Conservation (phyloP, 2,888 invertebrate genomes). For the Acronicta psi region DNA sequence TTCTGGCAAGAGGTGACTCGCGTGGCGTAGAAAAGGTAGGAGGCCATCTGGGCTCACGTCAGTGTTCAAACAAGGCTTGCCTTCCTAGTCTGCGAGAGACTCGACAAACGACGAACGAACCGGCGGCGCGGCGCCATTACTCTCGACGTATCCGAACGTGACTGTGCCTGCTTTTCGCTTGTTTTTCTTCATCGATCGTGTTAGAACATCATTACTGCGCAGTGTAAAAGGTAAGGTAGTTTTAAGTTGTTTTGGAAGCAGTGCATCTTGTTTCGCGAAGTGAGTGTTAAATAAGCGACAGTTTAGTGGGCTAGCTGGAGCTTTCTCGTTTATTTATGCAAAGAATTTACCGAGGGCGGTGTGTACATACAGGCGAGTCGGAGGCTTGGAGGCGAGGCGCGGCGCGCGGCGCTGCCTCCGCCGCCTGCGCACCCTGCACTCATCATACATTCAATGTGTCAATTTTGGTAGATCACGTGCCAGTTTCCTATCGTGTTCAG, state of each 20-base stretch:
- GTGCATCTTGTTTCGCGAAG: constrained; percentile 75
- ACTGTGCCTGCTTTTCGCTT: constrained; percentile 84
- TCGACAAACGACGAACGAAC: constrained; percentile 81
- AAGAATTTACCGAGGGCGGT: constrained; percentile 87
- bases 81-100: constrained; percentile 84
- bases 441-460: constrained; percentile 70
- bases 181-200: constrained; percentile 84
- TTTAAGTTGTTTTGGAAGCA: constrained; percentile 81
- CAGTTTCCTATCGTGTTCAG: constrained; percentile 64
- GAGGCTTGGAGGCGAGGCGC: constrained; percentile 79
- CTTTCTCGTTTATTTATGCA: constrained; percentile 88
- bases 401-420: constrained; percentile 80
- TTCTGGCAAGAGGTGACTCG: constrained; percentile 43
- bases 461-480: constrained; percentile 77
- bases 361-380: constrained; percentile 80
- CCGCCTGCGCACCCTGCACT: constrained; percentile 81
- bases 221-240: constrained; percentile 85
- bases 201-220: constrained; percentile 86
- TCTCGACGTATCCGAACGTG: constrained; percentile 86
- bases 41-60: constrained; percentile 73
- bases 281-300: constrained; percentile 69
- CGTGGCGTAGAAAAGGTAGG: constrained; percentile 65
- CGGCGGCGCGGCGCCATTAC: constrained; percentile 82
- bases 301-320: constrained; percentile 70
- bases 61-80: constrained; percentile 86